Conservation (phyloP, 2,113 vertebrate genomes). For the Platichthys flesus region DNA sequence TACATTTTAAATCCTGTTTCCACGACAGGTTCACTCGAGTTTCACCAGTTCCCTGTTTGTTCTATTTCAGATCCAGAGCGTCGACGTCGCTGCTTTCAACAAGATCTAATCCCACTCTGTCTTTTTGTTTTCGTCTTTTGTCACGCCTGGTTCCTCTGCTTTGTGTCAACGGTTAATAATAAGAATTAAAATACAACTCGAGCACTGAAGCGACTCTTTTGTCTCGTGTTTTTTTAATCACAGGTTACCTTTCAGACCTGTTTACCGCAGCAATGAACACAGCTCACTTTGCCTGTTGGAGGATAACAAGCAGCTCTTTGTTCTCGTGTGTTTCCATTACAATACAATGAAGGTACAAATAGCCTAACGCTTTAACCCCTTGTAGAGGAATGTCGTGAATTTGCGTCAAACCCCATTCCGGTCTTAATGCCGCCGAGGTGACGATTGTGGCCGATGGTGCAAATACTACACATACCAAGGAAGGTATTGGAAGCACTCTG, state of each 20-base stretch:
- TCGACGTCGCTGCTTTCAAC: constrained; percentile 80
- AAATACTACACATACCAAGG: too few species aligned
- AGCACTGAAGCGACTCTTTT: constrained; percentile 53
- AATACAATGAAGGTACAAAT: too few species aligned
- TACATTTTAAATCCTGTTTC: neutral
- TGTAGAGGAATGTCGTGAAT: too few species aligned
- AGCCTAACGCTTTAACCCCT: too few species aligned
- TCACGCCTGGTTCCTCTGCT: constrained; percentile 51
- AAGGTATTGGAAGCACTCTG: too few species aligned
- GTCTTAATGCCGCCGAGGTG: too few species aligned
- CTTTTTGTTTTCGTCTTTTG: constrained; percentile 1
- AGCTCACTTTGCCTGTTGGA: too few species aligned
- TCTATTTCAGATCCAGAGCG: constrained; percentile 84
- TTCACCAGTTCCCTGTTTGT: neutral
- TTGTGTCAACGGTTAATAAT: constrained; percentile 68
- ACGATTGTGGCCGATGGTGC: too few species aligned
- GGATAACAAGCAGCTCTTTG: too few species aligned
- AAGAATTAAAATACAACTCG: constrained; percentile 57
- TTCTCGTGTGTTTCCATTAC: too few species aligned
- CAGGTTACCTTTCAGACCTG: neutral
- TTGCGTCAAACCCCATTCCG: too few species aligned
- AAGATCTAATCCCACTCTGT: constrained; percentile 69
- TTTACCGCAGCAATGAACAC: neutral
- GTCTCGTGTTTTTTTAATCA: neutral
- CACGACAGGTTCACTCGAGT: too few species aligned